phyloP scores from a whole-genome alignment of 1,140 invertebrate species.

The Lepidotrigona ventralis region DNA sequence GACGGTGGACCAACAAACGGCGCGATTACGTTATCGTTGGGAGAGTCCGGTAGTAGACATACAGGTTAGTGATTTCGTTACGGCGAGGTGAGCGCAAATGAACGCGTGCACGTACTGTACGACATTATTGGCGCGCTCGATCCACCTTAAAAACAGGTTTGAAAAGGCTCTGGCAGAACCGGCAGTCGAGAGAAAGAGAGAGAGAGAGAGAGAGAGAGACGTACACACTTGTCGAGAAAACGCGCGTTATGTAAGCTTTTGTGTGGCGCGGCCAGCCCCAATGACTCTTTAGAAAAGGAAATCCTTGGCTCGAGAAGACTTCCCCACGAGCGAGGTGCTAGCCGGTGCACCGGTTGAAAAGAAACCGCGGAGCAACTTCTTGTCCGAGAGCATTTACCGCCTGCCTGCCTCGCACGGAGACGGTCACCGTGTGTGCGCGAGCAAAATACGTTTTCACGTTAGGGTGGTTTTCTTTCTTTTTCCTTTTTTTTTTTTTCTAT shows the following conservation, averaged over 20 bases:
- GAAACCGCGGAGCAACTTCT: slow-evolving; percentile 30
- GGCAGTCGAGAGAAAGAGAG: not conserved
- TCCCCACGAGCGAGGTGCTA: not conserved
- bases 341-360: slow-evolving; percentile 21
- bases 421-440: not conserved
- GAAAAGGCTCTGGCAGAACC: slow-evolving; percentile 12
- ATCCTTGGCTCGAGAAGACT: slow-evolving; percentile 45
- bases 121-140: slow-evolving; percentile 44
- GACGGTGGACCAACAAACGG: slow-evolving; percentile 20
- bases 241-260: slow-evolving; percentile 51
- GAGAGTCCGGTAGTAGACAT: slow-evolving; percentile 23
- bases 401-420: not conserved
- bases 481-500: not conserved
- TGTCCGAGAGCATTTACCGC: not conserved
- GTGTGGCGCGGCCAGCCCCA: not conserved
- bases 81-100: slow-evolving; percentile 56
- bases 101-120: slow-evolving; percentile 24
- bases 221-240: slow-evolving; percentile 12
- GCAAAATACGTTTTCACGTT: not conserved
- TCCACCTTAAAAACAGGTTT: slow-evolving; percentile 55
- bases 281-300: slow-evolving; percentile 48
- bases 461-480: no score
- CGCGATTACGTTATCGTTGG: slow-evolving; percentile 50
- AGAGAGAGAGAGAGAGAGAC: slow-evolving; percentile 8
- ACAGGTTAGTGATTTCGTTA: slow-evolving; percentile 57